Evolutionary conservation across 2,113 vertebrate genomes (phyloP), one percentile per base, ranked within the genome.

Genomic region (Chaetodon trifascialis): DNA sequence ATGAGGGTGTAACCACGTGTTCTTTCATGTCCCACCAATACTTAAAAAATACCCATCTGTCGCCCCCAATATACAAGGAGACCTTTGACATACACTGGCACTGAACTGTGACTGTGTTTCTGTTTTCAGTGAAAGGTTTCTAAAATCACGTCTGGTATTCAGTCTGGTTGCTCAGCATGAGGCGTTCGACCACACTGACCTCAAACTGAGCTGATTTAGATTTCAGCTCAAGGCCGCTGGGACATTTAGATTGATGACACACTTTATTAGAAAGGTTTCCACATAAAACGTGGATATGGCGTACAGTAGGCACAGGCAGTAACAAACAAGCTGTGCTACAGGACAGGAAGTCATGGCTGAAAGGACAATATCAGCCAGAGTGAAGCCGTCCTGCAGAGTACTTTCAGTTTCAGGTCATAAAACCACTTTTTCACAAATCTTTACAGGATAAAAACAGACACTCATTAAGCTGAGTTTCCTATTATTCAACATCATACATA

Each of bases 211-310:
- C 34, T 2, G n/a, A 70, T 0, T 19, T 5, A 40, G 40, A 62
- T 56, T 30, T 36, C 11, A 74, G 55, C 21, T 42, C 12, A 73
- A 73, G 82, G 30, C 34, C 15, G 63, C 77, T 3, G 21, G 15
- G 58, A 49, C 16, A 49, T 68, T 80, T 52, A 80, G 40, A 70
- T 64, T 65, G 71, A 82, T 76, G 49, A 74, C 51, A 40, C 63
- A 67, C 54, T 92, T 91, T 90, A 90, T 86, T 89, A 83, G 77
- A 87, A 91, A 89, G 71, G 36, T 85, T 73, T 90, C 90, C 86
- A 88, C 85, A 86, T 90, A 83, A 91, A 94, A 91, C 87, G 91
- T 85, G 89, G 86, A 91, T 72, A 78, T 86, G 86, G 82, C 80
- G 30, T 60, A 89, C 72, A 68, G 40, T 82, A 92, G 90, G 89